phyloP scores from a whole-genome alignment of 2,113 vertebrate genomes.

The Leptosomus discolor region DNA sequence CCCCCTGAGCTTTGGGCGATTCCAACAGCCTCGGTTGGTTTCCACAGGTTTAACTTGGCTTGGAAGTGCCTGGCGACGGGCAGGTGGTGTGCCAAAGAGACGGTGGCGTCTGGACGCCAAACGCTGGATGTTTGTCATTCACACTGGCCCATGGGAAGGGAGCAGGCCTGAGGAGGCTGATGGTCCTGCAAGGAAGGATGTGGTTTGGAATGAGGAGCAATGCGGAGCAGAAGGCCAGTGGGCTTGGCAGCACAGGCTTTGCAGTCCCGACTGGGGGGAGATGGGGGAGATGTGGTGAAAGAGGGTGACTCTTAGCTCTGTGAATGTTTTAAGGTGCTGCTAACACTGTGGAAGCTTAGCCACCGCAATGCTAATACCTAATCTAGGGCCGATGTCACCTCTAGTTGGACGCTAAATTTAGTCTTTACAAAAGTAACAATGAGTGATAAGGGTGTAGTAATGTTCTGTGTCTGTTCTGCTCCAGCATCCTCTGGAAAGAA shows the following conservation, averaged over 20 bases:
- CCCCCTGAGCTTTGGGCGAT: slow-evolving; percentile 26
- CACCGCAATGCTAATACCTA: not conserved
- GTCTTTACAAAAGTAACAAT: not conserved
- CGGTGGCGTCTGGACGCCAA: not conserved
- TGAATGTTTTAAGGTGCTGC: not conserved
- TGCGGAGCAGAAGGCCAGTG: not conserved
- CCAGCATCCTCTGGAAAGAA: not conserved
- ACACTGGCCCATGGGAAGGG: not conserved
- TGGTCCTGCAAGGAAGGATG: not conserved
- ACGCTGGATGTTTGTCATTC: not conserved
- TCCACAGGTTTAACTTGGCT: slow-evolving; percentile 31
- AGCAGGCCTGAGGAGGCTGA: not conserved
- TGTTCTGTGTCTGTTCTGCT: not conserved
- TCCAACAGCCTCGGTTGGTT: not conserved
- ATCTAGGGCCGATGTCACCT: not conserved
- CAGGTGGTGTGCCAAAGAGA: not conserved
- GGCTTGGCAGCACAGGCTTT: not conserved
- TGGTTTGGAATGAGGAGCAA: not conserved
- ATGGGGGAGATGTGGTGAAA: not conserved
- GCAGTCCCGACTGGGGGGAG: not conserved
- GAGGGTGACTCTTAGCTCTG: not conserved
- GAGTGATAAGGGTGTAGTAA: not conserved
- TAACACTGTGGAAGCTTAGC: not conserved
- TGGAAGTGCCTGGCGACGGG: not conserved
- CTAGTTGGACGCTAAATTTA: not conserved